A percentile compares a stretch with the other conserved stretches of the same genome.
These are phyloP conservation scores for Tipula unca DNA, from an alignment of 2,888 invertebrate genomes.

Conservation along the genomic window DNA sequence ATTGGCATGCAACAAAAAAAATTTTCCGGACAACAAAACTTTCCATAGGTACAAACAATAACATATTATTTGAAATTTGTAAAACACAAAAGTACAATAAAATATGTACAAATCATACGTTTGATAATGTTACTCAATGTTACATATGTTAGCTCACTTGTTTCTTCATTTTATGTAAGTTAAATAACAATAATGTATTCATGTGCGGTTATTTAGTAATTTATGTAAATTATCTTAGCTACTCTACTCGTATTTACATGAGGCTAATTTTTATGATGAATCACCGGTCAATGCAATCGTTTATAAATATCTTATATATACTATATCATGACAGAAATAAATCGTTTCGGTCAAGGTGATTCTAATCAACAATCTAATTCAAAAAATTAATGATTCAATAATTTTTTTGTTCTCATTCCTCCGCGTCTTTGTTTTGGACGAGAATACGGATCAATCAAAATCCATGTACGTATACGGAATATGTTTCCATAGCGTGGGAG, in stretches of 20 bases:
- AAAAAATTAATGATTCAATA: background rate
- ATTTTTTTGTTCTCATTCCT: background rate
- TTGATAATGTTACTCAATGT: background rate
- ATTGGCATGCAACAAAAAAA: too few species aligned
- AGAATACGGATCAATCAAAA: background rate
- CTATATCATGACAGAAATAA: background rate
- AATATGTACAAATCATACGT: background rate
- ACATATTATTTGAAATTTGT: background rate
- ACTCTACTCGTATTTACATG: background rate
- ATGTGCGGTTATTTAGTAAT: background rate
- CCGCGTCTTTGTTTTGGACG: background rate
- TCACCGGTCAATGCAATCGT: background rate
- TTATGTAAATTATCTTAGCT: background rate
- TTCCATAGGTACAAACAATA: too few species aligned
- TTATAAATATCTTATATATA: background rate
- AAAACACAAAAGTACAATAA: background rate
- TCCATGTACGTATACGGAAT: background rate
- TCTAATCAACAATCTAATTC: background rate
- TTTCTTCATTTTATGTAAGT: too few species aligned
- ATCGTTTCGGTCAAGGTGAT: background rate
- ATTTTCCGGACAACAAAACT: too few species aligned
- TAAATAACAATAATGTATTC: too few species aligned
- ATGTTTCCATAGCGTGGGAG: background rate
- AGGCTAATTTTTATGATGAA: background rate
- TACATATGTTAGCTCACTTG: background rate